Conservation (phyloP, 2,888 invertebrate species). For the Cryptocephalus moraei region DNA sequence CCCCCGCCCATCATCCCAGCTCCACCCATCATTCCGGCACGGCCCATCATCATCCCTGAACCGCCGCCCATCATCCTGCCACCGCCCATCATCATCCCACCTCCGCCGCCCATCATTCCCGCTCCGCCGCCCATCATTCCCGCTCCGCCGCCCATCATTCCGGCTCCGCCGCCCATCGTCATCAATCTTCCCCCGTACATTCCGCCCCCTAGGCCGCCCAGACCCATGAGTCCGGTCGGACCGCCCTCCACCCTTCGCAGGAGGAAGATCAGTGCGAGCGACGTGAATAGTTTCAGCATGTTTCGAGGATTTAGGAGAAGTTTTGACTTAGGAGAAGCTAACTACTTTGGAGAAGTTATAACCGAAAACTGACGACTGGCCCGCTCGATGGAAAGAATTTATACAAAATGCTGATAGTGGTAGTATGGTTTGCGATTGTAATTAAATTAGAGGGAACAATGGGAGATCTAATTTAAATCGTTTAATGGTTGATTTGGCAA, state of each 20-base stretch:
- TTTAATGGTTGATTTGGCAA: too few relatives aligned
- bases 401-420: too few relatives aligned
- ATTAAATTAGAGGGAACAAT: too few relatives aligned
- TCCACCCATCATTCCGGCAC: conserved; percentile 14
- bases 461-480: too few relatives aligned
- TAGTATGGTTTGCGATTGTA: too few relatives aligned
- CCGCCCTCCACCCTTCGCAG: conserved; percentile 7
- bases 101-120: conserved; percentile 17
- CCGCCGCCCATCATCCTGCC: conserved; percentile 17
- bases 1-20: neutral
- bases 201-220: conserved; percentile 2
- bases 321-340: too few relatives aligned
- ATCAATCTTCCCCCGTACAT: conserved; percentile 19
- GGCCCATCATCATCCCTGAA: conserved; percentile 24
- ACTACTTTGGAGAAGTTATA: too few relatives aligned
- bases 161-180: conserved; percentile 28
- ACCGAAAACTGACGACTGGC: too few relatives aligned
- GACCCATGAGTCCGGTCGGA: conserved; percentile 25
- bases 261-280: neutral
- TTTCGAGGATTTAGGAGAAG: too few relatives aligned
- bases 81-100: conserved; percentile 22
- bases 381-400: too few relatives aligned
- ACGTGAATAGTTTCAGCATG: neutral
- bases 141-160: conserved; percentile 9
- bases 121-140: conserved; percentile 24